Evolutionary conservation across 2,113 vertebrate species (phyloP).

Genomic region (Syngnathus typhle): DNA sequence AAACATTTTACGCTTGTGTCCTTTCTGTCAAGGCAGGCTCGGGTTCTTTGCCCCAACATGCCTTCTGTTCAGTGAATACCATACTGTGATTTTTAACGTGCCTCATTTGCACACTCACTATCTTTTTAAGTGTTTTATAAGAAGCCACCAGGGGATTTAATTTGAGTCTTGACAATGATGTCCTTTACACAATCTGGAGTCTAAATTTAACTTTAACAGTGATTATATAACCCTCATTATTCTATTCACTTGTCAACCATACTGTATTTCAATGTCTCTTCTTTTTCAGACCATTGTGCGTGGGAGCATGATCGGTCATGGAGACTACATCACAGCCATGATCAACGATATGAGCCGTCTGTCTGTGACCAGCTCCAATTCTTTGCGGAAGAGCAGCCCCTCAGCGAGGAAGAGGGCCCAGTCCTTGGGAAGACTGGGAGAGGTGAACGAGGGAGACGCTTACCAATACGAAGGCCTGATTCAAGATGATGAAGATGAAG

Average conservation of each 20-base stretch:
- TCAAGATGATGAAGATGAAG: slow-evolving; percentile 64
- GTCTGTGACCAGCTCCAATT: slow-evolving; percentile 94
- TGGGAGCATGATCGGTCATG: slow-evolving; percentile 83
- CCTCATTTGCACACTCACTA: slow-evolving; percentile 6
- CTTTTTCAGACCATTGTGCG: slow-evolving; percentile 86
- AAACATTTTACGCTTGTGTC: slow-evolving; percentile 31
- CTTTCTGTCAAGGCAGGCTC: slow-evolving; percentile 41
- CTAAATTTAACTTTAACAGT: slow-evolving; percentile 58
- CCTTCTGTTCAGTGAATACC: slow-evolving; percentile 10
- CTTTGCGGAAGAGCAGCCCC: slow-evolving; percentile 84
- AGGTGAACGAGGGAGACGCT: slow-evolving; percentile 80
- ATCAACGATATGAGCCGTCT: slow-evolving; percentile 92
- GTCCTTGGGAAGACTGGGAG: slow-evolving; percentile 85
- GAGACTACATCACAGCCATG: slow-evolving; percentile 89
- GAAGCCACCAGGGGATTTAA: slow-evolving; percentile 29
- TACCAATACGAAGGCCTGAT: slow-evolving; percentile 85
- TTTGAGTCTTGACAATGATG: slow-evolving; percentile 49
- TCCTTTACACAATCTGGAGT: slow-evolving; percentile 47
- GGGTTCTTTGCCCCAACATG: slow-evolving; percentile 18
- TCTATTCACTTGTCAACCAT: slow-evolving; percentile 33
- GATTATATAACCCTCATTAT: slow-evolving; percentile 47
- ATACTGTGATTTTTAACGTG: slow-evolving; percentile 2
- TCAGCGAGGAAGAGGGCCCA: slow-evolving; percentile 85
- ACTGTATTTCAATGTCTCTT: slow-evolving; percentile 32
- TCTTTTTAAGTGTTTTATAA: slow-evolving; percentile 36